Evolutionary conservation across 2,797 vertebrate genomes (phyloP), one percentile per base, ranked within the genome.

Genomic region (Cuniculus paca): DNA sequence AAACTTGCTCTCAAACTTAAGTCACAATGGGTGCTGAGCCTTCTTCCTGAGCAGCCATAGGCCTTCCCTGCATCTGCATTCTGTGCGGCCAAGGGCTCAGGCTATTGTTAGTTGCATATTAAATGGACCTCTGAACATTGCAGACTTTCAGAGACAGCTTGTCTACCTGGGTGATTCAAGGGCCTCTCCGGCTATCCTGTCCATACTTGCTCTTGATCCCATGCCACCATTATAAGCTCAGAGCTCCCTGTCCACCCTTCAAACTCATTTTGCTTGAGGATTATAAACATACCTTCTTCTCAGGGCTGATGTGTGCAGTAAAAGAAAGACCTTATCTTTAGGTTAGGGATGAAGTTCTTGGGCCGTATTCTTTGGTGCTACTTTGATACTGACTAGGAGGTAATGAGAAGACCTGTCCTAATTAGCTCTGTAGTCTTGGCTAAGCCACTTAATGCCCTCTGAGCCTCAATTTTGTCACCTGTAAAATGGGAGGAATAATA

Each of bases 381-480:
- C 45, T 81, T 82, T 58, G 52, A 63, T 50, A 50, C 7, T 54
- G 13, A 50, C 12, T 28, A 85, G 81, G 28, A 95, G n/a, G 81
- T 20, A 80, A 72, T 12, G 20, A 65, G 22, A 72, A 90, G 45
- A 45, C 1, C 24, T 58, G 16, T 65, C 20, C 56, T 83, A 39
- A 28, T 78, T 63, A 45, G 20, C 88, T 42, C 48, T 81, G 17
- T 78, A 42, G 74, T 91, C 54, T 48, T 58, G 31, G 63, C 9
- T 86, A 79, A 88, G 68, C 10, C n/a, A 22, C 13, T 81, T 87
- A 68, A 42, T 36, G 26, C 45, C 39, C 26, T 42, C 5, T 72
- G 56, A 92, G 36, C n/a, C 56, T 82, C 60, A 60, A 22, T 90
- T 92, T 86, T 92, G 52, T 65, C 26, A n/a, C 48, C 45, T 86